These are phyloP conservation scores for Aphaenogaster floridana DNA, from an alignment of 1,140 invertebrate genomes.

Conservation along the genomic window DNA sequence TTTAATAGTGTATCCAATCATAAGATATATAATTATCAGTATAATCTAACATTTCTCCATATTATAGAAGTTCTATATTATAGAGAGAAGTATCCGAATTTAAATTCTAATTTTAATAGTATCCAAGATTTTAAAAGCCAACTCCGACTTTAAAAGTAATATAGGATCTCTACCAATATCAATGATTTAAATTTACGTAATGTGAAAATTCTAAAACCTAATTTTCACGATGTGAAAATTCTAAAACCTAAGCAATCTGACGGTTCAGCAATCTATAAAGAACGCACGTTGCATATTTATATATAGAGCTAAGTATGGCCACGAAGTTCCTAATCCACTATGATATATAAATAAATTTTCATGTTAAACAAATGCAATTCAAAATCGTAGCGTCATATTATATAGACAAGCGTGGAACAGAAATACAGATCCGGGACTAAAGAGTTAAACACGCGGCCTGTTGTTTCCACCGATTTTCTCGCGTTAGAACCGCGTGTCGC, in stretches of 20 bases:
- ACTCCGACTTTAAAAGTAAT: not conserved
- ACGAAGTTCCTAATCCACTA: not conserved
- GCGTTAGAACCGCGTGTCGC: slow-evolving; percentile 36
- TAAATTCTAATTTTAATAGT: not conserved
- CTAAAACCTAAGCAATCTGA: too few species aligned
- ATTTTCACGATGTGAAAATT: too few species aligned
- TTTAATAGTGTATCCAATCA: not conserved
- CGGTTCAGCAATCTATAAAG: not conserved
- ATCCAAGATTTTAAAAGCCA: not conserved
- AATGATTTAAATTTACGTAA: not conserved
- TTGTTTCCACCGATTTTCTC: slow-evolving; percentile 30
- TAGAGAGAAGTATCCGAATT: not conserved
- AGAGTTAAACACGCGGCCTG: not conserved
- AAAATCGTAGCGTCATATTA: not conserved
- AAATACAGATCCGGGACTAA: not conserved
- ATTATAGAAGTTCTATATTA: not conserved
- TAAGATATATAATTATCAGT: not conserved
- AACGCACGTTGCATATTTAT: not conserved
- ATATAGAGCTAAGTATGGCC: not conserved
- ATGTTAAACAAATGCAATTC: not conserved
- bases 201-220: not conserved
- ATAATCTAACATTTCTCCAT: too few species aligned
- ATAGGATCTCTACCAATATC: not conserved
- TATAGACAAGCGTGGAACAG: not conserved
- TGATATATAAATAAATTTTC: not conserved